Evolutionary conservation across 1,140 invertebrate species (phyloP).

Genomic region (Drosophila eugracilis): DNA sequence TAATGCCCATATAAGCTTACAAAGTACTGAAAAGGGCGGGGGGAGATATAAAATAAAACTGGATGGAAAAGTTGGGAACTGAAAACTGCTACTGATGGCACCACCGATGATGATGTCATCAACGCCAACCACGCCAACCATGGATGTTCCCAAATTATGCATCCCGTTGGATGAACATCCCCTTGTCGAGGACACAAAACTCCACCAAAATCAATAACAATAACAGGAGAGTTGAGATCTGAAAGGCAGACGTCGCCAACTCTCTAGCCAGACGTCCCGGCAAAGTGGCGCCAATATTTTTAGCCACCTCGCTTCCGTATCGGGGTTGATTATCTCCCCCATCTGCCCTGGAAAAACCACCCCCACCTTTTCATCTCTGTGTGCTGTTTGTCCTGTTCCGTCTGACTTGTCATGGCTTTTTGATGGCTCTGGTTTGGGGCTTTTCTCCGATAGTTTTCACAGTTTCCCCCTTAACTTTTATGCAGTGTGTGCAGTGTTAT

Average conservation of each 20-base stretch:
- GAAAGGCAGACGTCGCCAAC: slow-evolving; percentile 55
- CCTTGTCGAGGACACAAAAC: slow-evolving; percentile 13
- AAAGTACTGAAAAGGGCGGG: slow-evolving; percentile 2
- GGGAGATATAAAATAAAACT: slow-evolving; percentile 38
- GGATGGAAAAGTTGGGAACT: slow-evolving; percentile 31
- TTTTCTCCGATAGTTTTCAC: slow-evolving; percentile 48
- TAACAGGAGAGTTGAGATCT: slow-evolving; percentile 59
- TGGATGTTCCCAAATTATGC: slow-evolving; percentile 66
- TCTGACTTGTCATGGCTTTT: slow-evolving; percentile 48
- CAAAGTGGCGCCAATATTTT: slow-evolving; percentile 66
- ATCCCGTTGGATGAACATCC: slow-evolving; percentile 41
- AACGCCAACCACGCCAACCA: slow-evolving; percentile 28
- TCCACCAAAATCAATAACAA: slow-evolving; percentile 63
- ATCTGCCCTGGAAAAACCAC: slow-evolving; percentile 2
- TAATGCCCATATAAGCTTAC: slow-evolving; percentile 51
- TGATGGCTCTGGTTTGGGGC: slow-evolving; percentile 24
- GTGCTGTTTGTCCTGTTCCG: slow-evolving; percentile 43
- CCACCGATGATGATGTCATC: slow-evolving; percentile 57
- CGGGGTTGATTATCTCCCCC: slow-evolving; percentile 46
- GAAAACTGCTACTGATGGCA: slow-evolving; percentile 37
- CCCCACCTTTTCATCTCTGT: neutral
- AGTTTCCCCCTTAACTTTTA: slow-evolving; percentile 21
- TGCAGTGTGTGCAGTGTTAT: slow-evolving; percentile 12
- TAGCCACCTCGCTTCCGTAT: slow-evolving; percentile 48
- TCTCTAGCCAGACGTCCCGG: slow-evolving; percentile 54